phyloP scores from a whole-genome alignment of 2,888 invertebrate genomes.

The Drosophila neotestacea region DNA sequence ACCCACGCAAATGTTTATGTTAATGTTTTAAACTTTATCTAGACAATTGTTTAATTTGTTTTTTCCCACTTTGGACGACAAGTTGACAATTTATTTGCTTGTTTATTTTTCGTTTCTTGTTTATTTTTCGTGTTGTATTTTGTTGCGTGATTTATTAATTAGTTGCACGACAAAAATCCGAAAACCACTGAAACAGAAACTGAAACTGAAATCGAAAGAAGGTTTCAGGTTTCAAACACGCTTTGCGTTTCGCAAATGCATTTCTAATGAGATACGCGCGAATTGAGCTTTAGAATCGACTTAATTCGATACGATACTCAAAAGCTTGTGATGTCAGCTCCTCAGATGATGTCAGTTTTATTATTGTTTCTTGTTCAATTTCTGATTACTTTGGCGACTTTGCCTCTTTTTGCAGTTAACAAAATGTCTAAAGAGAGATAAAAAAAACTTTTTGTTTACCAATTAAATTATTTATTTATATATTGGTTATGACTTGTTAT shows the following conservation, averaged over 20 bases:
- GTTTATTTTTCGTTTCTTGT: constrained; percentile 26
- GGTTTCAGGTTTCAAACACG: constrained; percentile 53
- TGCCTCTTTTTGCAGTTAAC: constrained; percentile 26
- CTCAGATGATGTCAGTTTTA: constrained; percentile 64
- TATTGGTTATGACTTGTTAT: constrained; percentile 30
- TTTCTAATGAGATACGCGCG: constrained; percentile 61
- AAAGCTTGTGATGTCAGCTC: constrained; percentile 56
- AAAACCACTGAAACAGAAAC: constrained; percentile 11
- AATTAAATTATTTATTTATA: neutral
- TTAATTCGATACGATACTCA: constrained; percentile 13
- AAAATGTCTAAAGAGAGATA: neutral
- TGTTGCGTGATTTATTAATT: constrained; percentile 68
- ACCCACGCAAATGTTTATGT: constrained; percentile 23
- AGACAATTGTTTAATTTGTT: constrained; percentile 32
- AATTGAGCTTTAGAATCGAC: constrained; percentile 12
- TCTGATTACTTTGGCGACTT: constrained; percentile 18
- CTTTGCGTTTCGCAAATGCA: constrained; percentile 67
- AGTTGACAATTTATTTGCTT: constrained; percentile 46
- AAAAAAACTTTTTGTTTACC: neutral
- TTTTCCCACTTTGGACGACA: constrained; percentile 32
- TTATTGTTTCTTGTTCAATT: constrained; percentile 27
- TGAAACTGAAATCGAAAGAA: neutral
- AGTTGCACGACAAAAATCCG: constrained; percentile 42
- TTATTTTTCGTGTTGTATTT: constrained; percentile 20
- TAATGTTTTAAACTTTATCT: constrained; percentile 15